phyloP scores from a whole-genome alignment of 2,888 invertebrate species.

The Stenurella melanura region DNA sequence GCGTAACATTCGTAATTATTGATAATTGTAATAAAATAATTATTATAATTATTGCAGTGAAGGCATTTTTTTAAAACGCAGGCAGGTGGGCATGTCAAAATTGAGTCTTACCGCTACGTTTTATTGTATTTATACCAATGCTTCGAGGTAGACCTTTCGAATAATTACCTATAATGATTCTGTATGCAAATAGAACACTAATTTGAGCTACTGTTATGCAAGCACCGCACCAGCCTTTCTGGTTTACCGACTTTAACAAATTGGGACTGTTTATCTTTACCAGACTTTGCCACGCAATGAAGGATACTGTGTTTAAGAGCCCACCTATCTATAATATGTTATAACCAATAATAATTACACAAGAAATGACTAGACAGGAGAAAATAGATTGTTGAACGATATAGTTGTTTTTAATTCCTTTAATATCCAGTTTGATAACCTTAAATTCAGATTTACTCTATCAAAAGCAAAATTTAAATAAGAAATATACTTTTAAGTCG shows the following conservation, averaged over 20 bases:
- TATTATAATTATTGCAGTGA: not conserved
- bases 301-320: too few relatives aligned
- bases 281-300: too few relatives aligned
- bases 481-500: too few relatives aligned
- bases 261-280: not conserved
- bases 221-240: not conserved
- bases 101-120: not conserved
- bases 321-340: too few relatives aligned
- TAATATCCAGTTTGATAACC: too few relatives aligned
- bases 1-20: not conserved
- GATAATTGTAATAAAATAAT: conserved; percentile 2
- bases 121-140: not conserved
- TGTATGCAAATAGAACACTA: conserved; percentile 27
- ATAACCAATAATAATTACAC: too few relatives aligned
- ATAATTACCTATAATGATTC: conserved; percentile 24
- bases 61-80: not conserved
- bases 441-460: too few relatives aligned
- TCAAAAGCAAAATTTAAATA: too few relatives aligned
- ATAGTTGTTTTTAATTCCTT: too few relatives aligned
- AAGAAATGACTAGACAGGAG: too few relatives aligned
- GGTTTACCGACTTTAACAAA: not conserved
- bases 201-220: conserved; percentile 5
- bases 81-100: conserved; percentile 10
- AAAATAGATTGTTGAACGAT: too few relatives aligned
- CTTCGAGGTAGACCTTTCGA: not conserved